A percentile compares a stretch with the other conserved stretches of the same genome.
These are phyloP conservation scores for Henricia sp. DNA, from an alignment of 53 echinoderm and acorn worm species.

Conservation along the genomic window DNA sequence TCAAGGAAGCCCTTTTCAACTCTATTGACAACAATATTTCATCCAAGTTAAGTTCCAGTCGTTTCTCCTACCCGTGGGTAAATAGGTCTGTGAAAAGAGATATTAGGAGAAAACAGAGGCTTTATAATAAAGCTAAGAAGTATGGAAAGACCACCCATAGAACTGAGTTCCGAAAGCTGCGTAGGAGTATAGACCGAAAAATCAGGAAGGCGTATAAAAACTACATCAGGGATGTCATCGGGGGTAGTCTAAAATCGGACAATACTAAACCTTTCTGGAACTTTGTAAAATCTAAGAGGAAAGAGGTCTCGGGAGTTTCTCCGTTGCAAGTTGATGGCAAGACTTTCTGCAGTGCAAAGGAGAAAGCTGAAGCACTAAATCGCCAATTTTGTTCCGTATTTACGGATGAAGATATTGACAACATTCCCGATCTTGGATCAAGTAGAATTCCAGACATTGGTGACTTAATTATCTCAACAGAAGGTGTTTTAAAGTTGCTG, in stretches of 20 bases:
- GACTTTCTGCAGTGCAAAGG: neutral
- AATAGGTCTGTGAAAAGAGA: neutral
- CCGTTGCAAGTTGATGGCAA: neutral
- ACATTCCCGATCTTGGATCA: neutral
- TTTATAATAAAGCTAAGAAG: conserved; percentile 19
- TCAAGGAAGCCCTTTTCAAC: neutral
- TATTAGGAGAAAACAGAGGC: conserved; percentile 10
- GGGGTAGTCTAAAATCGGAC: conserved; percentile 20
- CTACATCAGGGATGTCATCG: conserved; percentile 41
- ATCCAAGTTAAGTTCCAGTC: conserved; percentile 10
- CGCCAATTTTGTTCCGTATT: conserved; percentile 13
- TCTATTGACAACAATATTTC: conserved; percentile 38
- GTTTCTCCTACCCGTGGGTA: conserved; percentile 8
- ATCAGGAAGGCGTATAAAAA: conserved; percentile 15
- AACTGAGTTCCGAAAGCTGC: neutral
- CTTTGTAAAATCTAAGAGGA: conserved; percentile 23
- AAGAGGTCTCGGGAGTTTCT: conserved; percentile 26
- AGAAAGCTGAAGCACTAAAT: conserved; percentile 21
- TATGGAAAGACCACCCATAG: neutral
- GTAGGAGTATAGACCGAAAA: conserved; percentile 14
- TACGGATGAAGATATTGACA: neutral
- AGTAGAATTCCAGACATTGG: conserved; percentile 11
- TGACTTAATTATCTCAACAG: neutral
- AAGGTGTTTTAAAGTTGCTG: conserved; percentile 12
- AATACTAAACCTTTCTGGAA: conserved; percentile 61